Conservation (phyloP, 2,797 vertebrate genomes). For the Pangasius larnaudii region DNA sequence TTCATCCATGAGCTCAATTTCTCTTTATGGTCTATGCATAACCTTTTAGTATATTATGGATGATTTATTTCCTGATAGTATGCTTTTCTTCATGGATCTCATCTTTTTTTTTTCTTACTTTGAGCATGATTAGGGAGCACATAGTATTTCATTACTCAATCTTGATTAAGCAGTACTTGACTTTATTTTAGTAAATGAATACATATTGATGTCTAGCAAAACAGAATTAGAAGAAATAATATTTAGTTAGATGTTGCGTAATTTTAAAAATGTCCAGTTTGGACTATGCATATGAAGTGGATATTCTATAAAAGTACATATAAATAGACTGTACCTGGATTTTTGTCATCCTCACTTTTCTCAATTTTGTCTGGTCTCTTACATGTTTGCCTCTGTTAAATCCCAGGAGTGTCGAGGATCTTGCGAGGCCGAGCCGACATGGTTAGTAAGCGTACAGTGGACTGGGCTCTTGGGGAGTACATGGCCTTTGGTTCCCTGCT, state of each 20-base stretch:
- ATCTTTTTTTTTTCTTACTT: neutral
- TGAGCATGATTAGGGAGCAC: neutral
- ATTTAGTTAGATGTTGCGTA: neutral
- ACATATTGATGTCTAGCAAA: neutral
- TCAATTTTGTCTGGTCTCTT: slow-evolving; percentile 18
- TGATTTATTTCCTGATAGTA: neutral
- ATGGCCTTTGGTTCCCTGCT: slow-evolving; percentile 89
- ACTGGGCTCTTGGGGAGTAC: slow-evolving; percentile 92
- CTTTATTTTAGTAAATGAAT: neutral
- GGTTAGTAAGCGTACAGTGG: slow-evolving; percentile 81
- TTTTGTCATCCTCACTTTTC: neutral
- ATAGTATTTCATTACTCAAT: neutral
- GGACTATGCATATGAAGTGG: neutral
- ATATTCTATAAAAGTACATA: neutral
- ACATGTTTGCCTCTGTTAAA: slow-evolving; percentile 28
- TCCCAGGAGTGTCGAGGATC: slow-evolving; percentile 83
- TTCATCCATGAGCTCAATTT: neutral
- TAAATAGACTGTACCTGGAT: neutral
- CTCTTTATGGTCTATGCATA: neutral
- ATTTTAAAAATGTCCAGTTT: neutral
- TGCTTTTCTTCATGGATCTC: neutral
- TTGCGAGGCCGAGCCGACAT: slow-evolving; percentile 83
- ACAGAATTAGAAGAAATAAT: neutral
- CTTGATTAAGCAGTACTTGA: neutral
- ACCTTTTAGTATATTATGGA: neutral